A percentile compares a stretch with the other conserved stretches of the same genome.
Conservation (phyloP, 2,113 vertebrate species). For the Gavialis gangeticus region DNA sequence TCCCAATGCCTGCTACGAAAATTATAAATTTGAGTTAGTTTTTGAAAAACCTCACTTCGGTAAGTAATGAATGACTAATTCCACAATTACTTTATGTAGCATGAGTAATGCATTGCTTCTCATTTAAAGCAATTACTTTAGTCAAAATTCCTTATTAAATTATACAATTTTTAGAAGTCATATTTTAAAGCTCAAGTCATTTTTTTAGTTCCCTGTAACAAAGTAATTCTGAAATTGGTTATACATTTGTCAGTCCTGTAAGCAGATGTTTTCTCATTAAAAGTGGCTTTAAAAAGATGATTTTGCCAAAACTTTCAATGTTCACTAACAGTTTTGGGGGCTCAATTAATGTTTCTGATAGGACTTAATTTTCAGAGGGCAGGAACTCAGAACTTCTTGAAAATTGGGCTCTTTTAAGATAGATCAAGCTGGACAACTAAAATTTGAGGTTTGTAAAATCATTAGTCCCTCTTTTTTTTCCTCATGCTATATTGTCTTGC, state of each 20-base stretch:
- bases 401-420: neutral
- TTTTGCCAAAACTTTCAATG: neutral
- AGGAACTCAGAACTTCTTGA: neutral
- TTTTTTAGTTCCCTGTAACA: neutral
- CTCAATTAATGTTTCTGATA: neutral
- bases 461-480: neutral
- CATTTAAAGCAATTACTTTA: constrained; percentile 54
- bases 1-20: neutral
- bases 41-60: neutral
- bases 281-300: neutral
- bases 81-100: constrained; percentile 45
- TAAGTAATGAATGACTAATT: constrained; percentile 62
- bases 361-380: neutral
- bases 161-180: neutral
- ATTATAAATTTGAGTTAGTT: constrained; percentile 10
- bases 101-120: constrained; percentile 43
- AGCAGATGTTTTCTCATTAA: neutral
- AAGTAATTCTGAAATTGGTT: constrained; percentile 29
- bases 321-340: neutral
- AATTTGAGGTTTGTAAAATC: neutral
- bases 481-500: no score
- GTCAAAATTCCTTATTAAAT: constrained; percentile 57
- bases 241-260: neutral
- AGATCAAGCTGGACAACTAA: neutral
- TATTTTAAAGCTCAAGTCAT: constrained; percentile 53